A percentile compares a stretch with the other conserved stretches of the same genome.
Conservation (phyloP, 1,140 invertebrate genomes). For the Drosophila novamexicana region DNA sequence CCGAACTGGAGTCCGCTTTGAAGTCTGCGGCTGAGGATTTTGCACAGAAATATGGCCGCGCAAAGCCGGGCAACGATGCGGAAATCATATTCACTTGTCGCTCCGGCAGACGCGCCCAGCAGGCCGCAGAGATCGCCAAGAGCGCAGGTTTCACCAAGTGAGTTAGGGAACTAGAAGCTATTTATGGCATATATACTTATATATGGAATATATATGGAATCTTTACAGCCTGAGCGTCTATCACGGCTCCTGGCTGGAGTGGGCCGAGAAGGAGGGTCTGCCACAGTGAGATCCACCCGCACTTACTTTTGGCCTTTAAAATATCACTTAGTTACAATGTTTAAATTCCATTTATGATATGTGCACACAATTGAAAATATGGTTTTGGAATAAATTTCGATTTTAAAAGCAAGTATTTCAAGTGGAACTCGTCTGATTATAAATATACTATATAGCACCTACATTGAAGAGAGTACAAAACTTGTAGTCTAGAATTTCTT, state of each 20-base stretch:
- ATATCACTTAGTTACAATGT: background rate
- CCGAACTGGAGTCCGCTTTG: constrained; percentile 82
- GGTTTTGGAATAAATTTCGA: constrained; percentile 27
- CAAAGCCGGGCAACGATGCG: constrained; percentile 84
- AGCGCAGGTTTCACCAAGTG: constrained; percentile 85
- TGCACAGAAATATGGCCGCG: constrained; percentile 83
- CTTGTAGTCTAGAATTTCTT: no score
- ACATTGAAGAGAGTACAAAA: no score
- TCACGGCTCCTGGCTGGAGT: constrained; percentile 94
- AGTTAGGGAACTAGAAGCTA: constrained; percentile 4
- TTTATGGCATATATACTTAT: no score
- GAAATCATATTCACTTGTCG: constrained; percentile 86
- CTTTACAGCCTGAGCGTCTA: constrained; percentile 91
- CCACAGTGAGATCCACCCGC: constrained; percentile 6
- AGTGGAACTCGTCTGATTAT: no score
- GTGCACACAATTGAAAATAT: background rate
- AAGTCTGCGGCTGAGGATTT: constrained; percentile 84
- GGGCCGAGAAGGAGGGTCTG: constrained; percentile 85
- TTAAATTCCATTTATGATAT: background rate
- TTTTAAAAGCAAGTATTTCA: background rate
- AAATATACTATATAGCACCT: no score
- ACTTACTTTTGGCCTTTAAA: background rate
- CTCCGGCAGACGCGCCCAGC: constrained; percentile 84
- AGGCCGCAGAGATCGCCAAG: constrained; percentile 85
- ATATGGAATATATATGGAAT: background rate